Evolutionary conservation across 2,113 vertebrate genomes (phyloP), one percentile per base, ranked within the genome.

Genomic region (Ramphastos sulfuratus): DNA sequence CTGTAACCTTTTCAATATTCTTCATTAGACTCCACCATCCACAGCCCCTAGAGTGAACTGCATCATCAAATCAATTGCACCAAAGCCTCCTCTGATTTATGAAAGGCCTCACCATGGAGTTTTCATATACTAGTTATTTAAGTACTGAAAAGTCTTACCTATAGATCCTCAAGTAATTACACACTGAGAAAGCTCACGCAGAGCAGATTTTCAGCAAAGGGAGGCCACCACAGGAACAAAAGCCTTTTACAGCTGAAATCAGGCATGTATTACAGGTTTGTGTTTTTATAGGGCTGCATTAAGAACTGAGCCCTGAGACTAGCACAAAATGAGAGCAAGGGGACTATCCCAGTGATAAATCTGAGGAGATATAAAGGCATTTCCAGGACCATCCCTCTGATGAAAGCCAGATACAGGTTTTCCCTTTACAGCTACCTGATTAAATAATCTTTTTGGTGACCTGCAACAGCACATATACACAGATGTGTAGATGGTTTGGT

Each of bases 401-500:
- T 98, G 98, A 94, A 99, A 99, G 3, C 98, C 97, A 46, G 98
- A 97, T 24, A 98, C 95, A 7, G 98, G 97, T 35, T 98, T 98
- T 85, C 98, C 98, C 83, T 99, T 99, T 93, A 98, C 98, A 55
- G 97, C 97, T 44, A 98, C 98, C 87, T 98, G 97, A 80, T 98
- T 97, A 81, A 99, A 85, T 87, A 98, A 96, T 92, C 98, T 97
- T 93, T 99, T 98, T 84, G 98, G 98, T 39, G 94, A 92, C 91
- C 98, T 98, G 56, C 28, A 33, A 61, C 75, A 33, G 31, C 6
- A 59, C n/a, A 52, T 27, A 55, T 23, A 70, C 15, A n/a, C 30
- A 56, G 9, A 27, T 25, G 17, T 9, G 52, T 7, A 7, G n/a
- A 28, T 0, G 0, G 15, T n/a, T n/a, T n/a, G n/a, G n/a, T n/a